Evolutionary conservation across 2,888 invertebrate species (phyloP).

Genomic region (Diogma glabrata): DNA sequence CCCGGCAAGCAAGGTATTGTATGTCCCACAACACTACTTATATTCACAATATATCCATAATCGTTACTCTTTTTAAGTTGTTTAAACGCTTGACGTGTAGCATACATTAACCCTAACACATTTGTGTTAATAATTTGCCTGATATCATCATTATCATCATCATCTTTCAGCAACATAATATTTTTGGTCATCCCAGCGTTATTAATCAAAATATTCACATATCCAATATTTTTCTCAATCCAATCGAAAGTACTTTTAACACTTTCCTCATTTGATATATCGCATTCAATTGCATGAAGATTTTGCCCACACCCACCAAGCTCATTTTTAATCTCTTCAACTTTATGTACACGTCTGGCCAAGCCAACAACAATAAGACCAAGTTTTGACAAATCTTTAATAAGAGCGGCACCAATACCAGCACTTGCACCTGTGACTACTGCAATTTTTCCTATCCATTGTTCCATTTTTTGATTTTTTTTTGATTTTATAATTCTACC

Average conservation of each 20-base stretch:
- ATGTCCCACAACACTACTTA: slow-evolving; percentile 40
- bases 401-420: slow-evolving; percentile 46
- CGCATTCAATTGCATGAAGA: slow-evolving; percentile 39
- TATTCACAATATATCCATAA: slow-evolving; percentile 37
- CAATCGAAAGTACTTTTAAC: slow-evolving; percentile 42
- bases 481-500: too few relatives aligned
- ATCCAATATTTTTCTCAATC: slow-evolving; percentile 38
- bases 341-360: slow-evolving; percentile 37
- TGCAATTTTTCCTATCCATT: slow-evolving; percentile 48
- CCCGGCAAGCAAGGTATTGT: slow-evolving; percentile 28
- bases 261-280: slow-evolving; percentile 41
- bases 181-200: slow-evolving; percentile 39
- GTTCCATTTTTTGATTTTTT: slow-evolving; percentile 37
- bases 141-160: slow-evolving; percentile 22
- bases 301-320: neutral
- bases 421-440: slow-evolving; percentile 53
- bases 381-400: slow-evolving; percentile 34
- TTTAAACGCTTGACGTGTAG: slow-evolving; percentile 36
- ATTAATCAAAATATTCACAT: slow-evolving; percentile 44
- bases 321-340: slow-evolving; percentile 26
- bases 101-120: slow-evolving; percentile 33
- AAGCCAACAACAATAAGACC: slow-evolving; percentile 46
- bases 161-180: slow-evolving; percentile 19
- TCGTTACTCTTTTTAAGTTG: slow-evolving; percentile 37
- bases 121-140: slow-evolving; percentile 37